Evolutionary conservation across 2,888 invertebrate genomes (phyloP).

Genomic region (Polia nebulosa): DNA sequence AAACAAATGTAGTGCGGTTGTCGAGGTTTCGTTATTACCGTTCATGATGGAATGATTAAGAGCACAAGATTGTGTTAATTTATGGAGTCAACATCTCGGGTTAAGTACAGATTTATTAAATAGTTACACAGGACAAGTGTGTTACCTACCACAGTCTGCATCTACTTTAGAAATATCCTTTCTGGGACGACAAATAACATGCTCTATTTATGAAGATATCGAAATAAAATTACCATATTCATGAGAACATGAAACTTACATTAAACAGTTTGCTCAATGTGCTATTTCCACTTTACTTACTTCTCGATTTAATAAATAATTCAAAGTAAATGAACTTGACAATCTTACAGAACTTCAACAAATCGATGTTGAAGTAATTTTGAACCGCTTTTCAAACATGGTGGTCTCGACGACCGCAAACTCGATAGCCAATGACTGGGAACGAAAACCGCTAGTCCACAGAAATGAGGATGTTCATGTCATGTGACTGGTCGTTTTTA

Average conservation of each 20-base stretch:
- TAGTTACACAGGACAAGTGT: constrained; percentile 54
- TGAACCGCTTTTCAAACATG: constrained; percentile 70
- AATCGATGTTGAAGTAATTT: constrained; percentile 69
- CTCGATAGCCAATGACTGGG: constrained; percentile 74
- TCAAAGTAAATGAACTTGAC: constrained; percentile 21
- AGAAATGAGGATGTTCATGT: constrained; percentile 56
- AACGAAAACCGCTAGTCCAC: constrained; percentile 73
- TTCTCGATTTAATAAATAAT: constrained; percentile 27
- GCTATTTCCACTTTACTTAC: not conserved
- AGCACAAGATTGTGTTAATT: constrained; percentile 69
- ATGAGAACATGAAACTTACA: constrained; percentile 35
- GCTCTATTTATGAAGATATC: constrained; percentile 42
- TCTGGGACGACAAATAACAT: constrained; percentile 27
- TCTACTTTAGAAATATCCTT: constrained; percentile 16
- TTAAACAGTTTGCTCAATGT: constrained; percentile 15
- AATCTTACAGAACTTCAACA: constrained; percentile 53
- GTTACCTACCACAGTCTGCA: constrained; percentile 61
- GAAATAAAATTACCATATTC: constrained; percentile 43
- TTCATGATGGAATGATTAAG: constrained; percentile 70
- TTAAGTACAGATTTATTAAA: constrained; percentile 66
- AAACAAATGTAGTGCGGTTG: constrained; percentile 71
- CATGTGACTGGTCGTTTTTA: constrained; percentile 45
- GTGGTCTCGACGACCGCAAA: constrained; percentile 75
- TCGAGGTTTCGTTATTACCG: constrained; percentile 66
- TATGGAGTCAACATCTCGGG: constrained; percentile 57